phyloP scores from a whole-genome alignment of 2,888 invertebrate genomes.

The Eupithecia pulchellata region DNA sequence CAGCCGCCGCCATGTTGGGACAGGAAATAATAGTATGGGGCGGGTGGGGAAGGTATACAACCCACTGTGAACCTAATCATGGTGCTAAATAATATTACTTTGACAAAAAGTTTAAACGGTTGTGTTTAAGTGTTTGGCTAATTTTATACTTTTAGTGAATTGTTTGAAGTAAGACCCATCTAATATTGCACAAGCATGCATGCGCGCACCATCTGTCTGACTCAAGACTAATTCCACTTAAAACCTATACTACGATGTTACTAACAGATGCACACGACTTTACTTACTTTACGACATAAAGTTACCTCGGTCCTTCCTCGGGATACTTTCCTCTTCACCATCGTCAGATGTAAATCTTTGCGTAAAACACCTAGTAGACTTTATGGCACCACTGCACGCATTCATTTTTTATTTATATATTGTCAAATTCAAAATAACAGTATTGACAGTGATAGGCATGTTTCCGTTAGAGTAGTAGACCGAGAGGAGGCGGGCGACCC shows the following conservation, averaged over 20 bases:
- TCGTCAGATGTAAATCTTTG: neutral
- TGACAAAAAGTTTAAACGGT: neutral
- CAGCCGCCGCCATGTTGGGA: slow-evolving; percentile 24
- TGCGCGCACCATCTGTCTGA: neutral
- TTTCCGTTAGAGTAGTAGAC: neutral
- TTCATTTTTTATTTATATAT: no score
- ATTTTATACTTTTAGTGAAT: neutral
- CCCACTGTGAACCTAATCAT: neutral
- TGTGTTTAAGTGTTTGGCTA: no score
- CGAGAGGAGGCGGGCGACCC: neutral
- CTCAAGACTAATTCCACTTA: neutral
- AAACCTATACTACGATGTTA: neutral
- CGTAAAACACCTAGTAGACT: no score
- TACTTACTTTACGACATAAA: neutral
- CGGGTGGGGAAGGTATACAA: neutral
- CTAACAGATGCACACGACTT: neutral
- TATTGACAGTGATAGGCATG: neutral
- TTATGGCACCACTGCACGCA: no score
- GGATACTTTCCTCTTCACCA: neutral
- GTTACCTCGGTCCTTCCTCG: neutral
- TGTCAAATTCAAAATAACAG: no score
- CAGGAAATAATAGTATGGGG: slow-evolving; percentile 13
- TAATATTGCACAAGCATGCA: neutral
- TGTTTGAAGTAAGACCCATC: neutral
- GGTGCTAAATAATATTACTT: neutral